Evolutionary conservation across 2,797 vertebrate genomes (phyloP).

Genomic region (Centroberyx gerrardi): DNA sequence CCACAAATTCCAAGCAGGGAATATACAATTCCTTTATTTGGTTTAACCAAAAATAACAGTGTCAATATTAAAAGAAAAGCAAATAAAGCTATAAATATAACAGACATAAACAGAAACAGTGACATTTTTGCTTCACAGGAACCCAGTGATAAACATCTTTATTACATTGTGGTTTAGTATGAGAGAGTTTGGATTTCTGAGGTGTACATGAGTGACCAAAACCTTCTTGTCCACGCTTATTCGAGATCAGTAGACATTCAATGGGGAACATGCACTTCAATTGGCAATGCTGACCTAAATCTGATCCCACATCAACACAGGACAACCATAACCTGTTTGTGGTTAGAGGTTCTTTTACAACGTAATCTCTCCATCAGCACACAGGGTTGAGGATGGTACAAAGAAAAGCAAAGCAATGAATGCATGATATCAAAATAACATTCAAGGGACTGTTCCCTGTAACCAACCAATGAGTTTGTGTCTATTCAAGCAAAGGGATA

Average conservation of each 20-base stretch:
- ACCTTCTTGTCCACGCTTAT: background rate
- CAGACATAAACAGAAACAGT: slow-evolving; percentile 50
- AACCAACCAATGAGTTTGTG: background rate
- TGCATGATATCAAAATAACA: slow-evolving; percentile 27
- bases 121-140: slow-evolving; percentile 35
- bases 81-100: slow-evolving; percentile 65
- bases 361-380: too few species aligned
- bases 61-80: slow-evolving; percentile 66
- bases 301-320: slow-evolving; percentile 13
- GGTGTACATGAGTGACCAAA: slow-evolving; percentile 7
- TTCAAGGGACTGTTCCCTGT: slow-evolving; percentile 11
- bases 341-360: too few species aligned
- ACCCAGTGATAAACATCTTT: slow-evolving; percentile 34
- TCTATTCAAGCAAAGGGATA: slow-evolving; percentile 16
- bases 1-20: slow-evolving; percentile 36
- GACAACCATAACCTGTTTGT: background rate
- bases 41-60: slow-evolving; percentile 60
- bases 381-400: background rate
- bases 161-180: background rate
- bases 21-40: slow-evolving; percentile 76
- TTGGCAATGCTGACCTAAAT: background rate
- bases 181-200: background rate
- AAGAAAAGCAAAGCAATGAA: background rate
- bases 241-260: slow-evolving; percentile 25
- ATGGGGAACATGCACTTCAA: background rate